phyloP scores from a whole-genome alignment of 1,140 invertebrate species.

The Brachionus plicatilis region DNA sequence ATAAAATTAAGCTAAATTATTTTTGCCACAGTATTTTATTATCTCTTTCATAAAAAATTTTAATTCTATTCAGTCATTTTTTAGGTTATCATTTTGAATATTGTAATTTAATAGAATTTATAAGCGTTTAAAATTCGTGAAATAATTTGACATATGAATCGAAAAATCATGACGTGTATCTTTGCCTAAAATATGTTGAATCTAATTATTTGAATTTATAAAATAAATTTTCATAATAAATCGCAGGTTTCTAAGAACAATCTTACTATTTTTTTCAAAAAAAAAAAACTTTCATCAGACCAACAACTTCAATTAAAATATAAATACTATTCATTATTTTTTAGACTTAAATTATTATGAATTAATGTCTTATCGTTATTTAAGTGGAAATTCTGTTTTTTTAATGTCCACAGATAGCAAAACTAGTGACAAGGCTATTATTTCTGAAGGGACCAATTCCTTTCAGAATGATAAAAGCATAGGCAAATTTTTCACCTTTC shows the following conservation, averaged over 20 bases:
- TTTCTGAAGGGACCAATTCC: background rate
- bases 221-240: slow-evolving; percentile 1
- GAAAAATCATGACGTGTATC: background rate
- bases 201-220: background rate
- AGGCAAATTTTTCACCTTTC: background rate
- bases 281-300: background rate
- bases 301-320: background rate
- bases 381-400: background rate
- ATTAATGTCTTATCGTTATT: background rate
- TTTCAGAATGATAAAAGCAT: background rate
- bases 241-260: background rate
- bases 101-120: background rate
- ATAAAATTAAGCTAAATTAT: too few species aligned
- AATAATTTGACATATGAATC: background rate
- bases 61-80: background rate
- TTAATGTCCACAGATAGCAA: background rate
- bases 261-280: background rate
- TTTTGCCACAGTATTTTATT: too few species aligned
- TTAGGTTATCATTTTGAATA: background rate
- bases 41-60: too few species aligned
- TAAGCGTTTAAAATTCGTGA: background rate
- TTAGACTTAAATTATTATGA: background rate
- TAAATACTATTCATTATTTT: background rate
- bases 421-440: background rate
- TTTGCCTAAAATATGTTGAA: background rate